phyloP scores from a whole-genome alignment of 2,888 invertebrate species.

The Penaeus monodon region DNA sequence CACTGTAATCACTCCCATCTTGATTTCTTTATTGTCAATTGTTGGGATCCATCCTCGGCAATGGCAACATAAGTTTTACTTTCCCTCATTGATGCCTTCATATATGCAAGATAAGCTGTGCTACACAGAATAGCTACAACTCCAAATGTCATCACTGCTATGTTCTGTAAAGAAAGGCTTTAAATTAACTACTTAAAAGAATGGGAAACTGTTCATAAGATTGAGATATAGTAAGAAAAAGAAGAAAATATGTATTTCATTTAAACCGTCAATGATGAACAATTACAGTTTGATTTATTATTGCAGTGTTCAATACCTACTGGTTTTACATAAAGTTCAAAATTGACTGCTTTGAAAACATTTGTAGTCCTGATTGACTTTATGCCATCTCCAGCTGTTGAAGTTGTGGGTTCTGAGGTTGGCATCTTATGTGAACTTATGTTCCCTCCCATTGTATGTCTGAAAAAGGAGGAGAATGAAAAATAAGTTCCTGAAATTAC shows the following conservation, averaged over 20 bases:
- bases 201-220: too few species aligned
- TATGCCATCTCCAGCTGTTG: constrained; percentile 79
- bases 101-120: constrained; percentile 85
- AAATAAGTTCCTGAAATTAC: too few species aligned
- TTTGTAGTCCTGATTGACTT: constrained; percentile 81
- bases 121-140: constrained; percentile 81
- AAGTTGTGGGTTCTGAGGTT: not conserved
- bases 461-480: too few species aligned
- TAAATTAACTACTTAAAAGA: not conserved
- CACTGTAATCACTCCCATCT: constrained; percentile 68
- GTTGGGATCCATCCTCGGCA: constrained; percentile 78
- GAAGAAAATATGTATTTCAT: not conserved
- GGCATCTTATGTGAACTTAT: too few species aligned
- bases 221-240: not conserved
- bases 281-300: not conserved
- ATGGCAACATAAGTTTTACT: constrained; percentile 86
- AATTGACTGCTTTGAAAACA: constrained; percentile 86
- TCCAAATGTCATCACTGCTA: constrained; percentile 86
- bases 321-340: constrained; percentile 89
- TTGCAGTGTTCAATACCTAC: constrained; percentile 74
- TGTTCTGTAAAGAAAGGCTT: constrained; percentile 76
- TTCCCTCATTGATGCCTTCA: constrained; percentile 84
- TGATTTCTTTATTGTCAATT: constrained; percentile 68
- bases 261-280: not conserved
- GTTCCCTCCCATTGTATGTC: too few species aligned